These are phyloP conservation scores for Toxotes chatareus DNA, from an alignment of 2,113 vertebrate species.

Conservation along the genomic window DNA sequence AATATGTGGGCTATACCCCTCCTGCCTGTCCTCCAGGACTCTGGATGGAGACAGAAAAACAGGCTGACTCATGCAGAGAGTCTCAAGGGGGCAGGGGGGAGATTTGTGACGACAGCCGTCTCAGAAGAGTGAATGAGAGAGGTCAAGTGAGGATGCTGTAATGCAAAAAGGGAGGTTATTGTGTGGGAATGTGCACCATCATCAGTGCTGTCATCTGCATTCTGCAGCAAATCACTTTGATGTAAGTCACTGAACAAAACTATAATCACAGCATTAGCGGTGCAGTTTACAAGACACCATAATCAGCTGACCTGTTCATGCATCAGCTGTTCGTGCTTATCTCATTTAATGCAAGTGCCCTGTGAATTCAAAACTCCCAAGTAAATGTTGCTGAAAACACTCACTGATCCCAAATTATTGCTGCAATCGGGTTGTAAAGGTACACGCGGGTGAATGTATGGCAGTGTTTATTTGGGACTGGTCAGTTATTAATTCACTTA, in stretches of 20 bases:
- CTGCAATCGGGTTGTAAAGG: background rate
- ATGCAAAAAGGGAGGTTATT: background rate
- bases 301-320: conserved; percentile 32
- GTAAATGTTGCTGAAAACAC: background rate
- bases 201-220: conserved; percentile 10
- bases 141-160: conserved; percentile 21
- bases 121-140: conserved; percentile 31
- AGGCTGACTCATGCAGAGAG: conserved; percentile 65
- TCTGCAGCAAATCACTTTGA: conserved; percentile 13
- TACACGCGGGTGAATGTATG: background rate
- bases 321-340: conserved; percentile 24
- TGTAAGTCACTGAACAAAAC: conserved; percentile 4
- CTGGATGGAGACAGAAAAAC: background rate
- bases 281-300: conserved; percentile 35
- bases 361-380: background rate
- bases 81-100: conserved; percentile 30
- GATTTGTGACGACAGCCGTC: conserved; percentile 35
- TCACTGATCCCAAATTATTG: background rate
- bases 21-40: conserved; percentile 16
- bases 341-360: background rate
- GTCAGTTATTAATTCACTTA: background rate
- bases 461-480: background rate
- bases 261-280: conserved; percentile 39
- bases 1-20: conserved; percentile 42
- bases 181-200: conserved; percentile 37